A percentile compares a stretch with the other conserved stretches of the same genome.
phyloP scores from a whole-genome alignment of 2,113 vertebrate species.

The Seriola dumerili region DNA sequence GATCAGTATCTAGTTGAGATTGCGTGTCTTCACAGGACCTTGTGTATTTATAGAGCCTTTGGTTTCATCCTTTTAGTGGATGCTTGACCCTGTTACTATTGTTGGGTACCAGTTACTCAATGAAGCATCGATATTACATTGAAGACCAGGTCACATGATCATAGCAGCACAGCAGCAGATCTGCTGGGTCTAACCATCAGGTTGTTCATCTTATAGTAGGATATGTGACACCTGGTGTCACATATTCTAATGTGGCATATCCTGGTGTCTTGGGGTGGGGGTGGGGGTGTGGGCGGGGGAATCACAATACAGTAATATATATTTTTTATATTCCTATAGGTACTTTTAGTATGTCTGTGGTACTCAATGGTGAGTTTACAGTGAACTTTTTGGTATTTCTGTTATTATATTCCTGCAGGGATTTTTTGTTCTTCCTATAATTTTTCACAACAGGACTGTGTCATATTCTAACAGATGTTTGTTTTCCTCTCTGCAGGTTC shows the following conservation, averaged over 20 bases:
- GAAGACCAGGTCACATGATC: constrained; percentile 37
- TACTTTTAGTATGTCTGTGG: constrained; percentile 58
- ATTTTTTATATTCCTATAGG: constrained; percentile 47
- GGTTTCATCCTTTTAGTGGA: constrained; percentile 71
- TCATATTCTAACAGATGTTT: neutral
- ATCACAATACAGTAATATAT: constrained; percentile 35
- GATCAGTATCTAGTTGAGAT: constrained; percentile 5
- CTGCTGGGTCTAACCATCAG: constrained; percentile 19
- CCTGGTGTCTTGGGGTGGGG: neutral
- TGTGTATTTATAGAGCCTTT: constrained; percentile 65
- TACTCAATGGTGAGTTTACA: constrained; percentile 53
- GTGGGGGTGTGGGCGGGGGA: neutral
- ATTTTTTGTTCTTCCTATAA: constrained; percentile 28
- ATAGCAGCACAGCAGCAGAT: constrained; percentile 4
- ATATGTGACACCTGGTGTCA: constrained; percentile 30
- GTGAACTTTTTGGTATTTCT: constrained; percentile 15
- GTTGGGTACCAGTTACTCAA: constrained; percentile 51
- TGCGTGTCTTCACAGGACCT: constrained; percentile 29
- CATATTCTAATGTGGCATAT: neutral
- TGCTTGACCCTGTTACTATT: constrained; percentile 66
- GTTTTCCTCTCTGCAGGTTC: constrained; percentile 70
- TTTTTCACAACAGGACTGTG: neutral
- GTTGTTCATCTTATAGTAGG: constrained; percentile 11
- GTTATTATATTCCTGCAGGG: constrained; percentile 17
- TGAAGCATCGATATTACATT: constrained; percentile 49